A percentile compares a stretch with the other conserved stretches of the same genome.
Conservation (phyloP, 2,113 vertebrate species). For the Acrocephalus kingi region DNA sequence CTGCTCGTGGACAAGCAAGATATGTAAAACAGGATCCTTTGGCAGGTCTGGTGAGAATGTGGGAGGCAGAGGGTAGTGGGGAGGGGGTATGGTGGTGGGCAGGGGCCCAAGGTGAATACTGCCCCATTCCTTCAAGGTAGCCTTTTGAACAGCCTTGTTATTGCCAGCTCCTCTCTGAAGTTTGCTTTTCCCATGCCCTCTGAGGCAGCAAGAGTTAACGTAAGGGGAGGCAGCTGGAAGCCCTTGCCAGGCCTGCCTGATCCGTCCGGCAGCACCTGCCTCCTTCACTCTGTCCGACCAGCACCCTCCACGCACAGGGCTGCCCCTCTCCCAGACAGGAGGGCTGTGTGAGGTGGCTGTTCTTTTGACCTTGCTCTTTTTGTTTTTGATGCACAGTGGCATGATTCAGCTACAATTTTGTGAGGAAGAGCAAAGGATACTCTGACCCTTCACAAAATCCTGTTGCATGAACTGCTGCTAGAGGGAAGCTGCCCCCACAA, state of each 20-base stretch:
- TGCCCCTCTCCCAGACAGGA: background rate
- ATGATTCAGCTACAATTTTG: background rate
- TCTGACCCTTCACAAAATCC: background rate
- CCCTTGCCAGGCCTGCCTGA: background rate
- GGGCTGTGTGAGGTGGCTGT: fast-evolving
- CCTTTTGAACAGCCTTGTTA: background rate
- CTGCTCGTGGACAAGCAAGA: background rate
- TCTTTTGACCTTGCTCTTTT: fast-evolving
- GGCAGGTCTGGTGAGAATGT: background rate
- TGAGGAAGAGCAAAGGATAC: background rate
- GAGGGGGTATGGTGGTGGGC: background rate
- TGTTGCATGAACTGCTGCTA: background rate
- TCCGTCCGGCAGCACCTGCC: fast-evolving
- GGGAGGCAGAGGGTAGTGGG: background rate
- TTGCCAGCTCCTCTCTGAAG: background rate
- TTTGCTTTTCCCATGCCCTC: background rate
- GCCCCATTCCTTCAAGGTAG: fast-evolving
- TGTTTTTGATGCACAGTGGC: background rate
- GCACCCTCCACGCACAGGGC: fast-evolving
- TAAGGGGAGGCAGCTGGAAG: background rate
- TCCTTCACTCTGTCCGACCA: background rate
- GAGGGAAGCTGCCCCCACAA: fast-evolving
- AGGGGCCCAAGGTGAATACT: fast-evolving
- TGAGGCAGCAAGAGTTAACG: fast-evolving
- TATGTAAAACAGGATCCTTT: background rate